These are phyloP conservation scores for Elephantulus edwardii DNA, from an alignment of 2,113 vertebrate genomes.

Conservation along the genomic window DNA sequence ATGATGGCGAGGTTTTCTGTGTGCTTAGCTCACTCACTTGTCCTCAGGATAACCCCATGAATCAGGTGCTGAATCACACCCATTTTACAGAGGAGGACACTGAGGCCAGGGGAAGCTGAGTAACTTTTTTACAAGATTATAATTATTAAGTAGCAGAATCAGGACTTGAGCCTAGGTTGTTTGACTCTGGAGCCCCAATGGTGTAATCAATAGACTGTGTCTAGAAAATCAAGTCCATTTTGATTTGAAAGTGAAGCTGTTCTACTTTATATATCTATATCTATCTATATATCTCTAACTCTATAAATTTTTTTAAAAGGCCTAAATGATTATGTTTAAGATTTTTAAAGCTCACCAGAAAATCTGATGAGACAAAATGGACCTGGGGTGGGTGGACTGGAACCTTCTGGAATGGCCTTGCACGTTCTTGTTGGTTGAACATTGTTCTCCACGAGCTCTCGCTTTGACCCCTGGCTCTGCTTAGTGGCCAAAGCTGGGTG, in stretches of 20 bases:
- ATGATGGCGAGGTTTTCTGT: rapidly evolving
- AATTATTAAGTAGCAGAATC: not conserved
- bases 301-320: too few species aligned
- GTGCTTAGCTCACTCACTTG: not conserved
- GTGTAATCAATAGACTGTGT: not conserved
- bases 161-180: not conserved
- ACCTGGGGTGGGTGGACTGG: not conserved
- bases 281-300: too few species aligned
- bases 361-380: not conserved
- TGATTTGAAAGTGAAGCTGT: not conserved
- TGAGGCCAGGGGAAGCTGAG: not conserved
- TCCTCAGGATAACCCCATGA: not conserved
- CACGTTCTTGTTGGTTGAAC: not conserved
- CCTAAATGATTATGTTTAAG: too few species aligned
- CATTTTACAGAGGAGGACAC: not conserved
- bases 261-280: not conserved
- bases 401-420: not conserved
- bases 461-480: not conserved
- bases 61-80: not conserved
- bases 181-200: not conserved
- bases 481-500: too few species aligned
- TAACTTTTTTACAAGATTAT: not conserved
- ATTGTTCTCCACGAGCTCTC: not conserved
- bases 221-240: not conserved
- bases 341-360: not conserved